Percentiles rank a stretch among this genome's conserved stretches.
These are phyloP conservation scores for Sylvilagus bachmani DNA, from an alignment of 2,113 vertebrate species.

Conservation along the genomic window DNA sequence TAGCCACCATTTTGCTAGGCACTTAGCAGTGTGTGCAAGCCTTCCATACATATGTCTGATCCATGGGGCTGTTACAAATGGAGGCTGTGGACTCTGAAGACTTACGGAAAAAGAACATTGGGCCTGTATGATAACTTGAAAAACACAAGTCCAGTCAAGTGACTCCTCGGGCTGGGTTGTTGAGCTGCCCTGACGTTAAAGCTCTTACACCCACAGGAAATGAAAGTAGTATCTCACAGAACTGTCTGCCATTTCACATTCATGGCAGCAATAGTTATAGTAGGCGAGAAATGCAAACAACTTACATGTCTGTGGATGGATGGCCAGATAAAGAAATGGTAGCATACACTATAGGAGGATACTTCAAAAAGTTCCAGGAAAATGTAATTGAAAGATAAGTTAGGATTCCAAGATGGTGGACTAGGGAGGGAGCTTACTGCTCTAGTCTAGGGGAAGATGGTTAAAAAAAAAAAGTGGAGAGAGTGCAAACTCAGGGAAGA, in stretches of 20 bases:
- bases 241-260: neutral
- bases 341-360: too few relatives aligned
- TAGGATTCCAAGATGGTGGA: too few relatives aligned
- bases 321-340: too few relatives aligned
- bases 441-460: too few relatives aligned
- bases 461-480: too few relatives aligned
- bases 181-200: neutral
- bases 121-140: neutral
- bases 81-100: neutral
- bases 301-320: too few relatives aligned
- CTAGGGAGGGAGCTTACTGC: too few relatives aligned
- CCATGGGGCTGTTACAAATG: neutral
- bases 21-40: neutral
- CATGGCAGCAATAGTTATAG: neutral
- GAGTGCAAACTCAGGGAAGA: too few relatives aligned
- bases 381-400: too few relatives aligned
- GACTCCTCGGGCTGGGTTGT: neutral
- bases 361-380: too few relatives aligned
- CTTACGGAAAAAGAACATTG: neutral
- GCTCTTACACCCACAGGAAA: neutral
- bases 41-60: neutral
- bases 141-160: neutral
- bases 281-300: too few relatives aligned
- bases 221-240: neutral
- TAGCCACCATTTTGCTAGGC: too few relatives aligned